These are phyloP conservation scores for Sebastes miniatus DNA, from an alignment of 2,797 vertebrate genomes.

Conservation along the genomic window DNA sequence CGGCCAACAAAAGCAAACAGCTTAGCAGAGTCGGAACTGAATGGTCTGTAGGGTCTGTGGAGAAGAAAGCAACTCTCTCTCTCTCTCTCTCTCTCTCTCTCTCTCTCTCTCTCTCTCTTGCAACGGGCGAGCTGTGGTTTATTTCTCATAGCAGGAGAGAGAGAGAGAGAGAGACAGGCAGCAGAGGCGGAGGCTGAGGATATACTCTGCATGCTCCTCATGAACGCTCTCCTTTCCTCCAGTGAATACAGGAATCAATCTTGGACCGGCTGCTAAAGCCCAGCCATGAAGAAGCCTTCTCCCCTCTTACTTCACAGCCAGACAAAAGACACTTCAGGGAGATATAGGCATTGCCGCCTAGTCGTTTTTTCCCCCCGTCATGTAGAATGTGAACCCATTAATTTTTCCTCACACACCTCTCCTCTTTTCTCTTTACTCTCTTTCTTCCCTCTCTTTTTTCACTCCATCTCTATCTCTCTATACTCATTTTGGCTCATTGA, in stretches of 20 bases:
- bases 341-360: slow-evolving; percentile 86
- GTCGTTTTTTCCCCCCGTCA: slow-evolving; percentile 78
- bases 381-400: slow-evolving; percentile 84
- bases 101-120: slow-evolving; percentile 50
- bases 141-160: slow-evolving; percentile 68
- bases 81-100: not conserved
- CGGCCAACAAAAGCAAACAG: slow-evolving; percentile 77
- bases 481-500: slow-evolving; percentile 87
- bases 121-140: slow-evolving; percentile 59
- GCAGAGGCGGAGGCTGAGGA: slow-evolving; percentile 55
- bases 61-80: slow-evolving; percentile 71
- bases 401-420: slow-evolving; percentile 82
- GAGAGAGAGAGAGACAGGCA: slow-evolving; percentile 34
- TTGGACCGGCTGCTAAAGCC: slow-evolving; percentile 86
- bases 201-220: slow-evolving; percentile 96
- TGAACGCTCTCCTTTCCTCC: slow-evolving; percentile 91
- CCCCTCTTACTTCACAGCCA: slow-evolving; percentile 84
- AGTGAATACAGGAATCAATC: slow-evolving; percentile 94
- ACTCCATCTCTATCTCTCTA: slow-evolving; percentile 22
- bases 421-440: slow-evolving; percentile 70
- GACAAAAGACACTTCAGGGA: slow-evolving; percentile 93
- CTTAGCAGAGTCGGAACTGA: slow-evolving; percentile 68
- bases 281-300: slow-evolving; percentile 88
- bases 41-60: slow-evolving; percentile 61
- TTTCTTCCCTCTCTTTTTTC: slow-evolving; percentile 70